Evolutionary conservation across 2,113 vertebrate species (phyloP).

Genomic region (Rhynchomys soricoides): DNA sequence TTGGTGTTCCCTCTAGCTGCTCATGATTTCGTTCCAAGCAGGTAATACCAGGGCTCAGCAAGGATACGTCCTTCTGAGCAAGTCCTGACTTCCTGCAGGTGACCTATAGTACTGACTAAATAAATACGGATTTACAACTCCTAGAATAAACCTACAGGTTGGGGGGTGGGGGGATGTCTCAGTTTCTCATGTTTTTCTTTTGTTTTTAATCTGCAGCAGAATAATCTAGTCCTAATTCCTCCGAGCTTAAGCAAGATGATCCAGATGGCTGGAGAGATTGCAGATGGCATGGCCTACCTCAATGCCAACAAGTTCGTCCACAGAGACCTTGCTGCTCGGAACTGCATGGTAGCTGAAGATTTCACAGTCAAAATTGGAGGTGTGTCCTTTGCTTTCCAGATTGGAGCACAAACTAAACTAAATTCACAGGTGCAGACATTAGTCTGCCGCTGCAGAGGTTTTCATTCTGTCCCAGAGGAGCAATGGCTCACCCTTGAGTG

Average conservation of each 20-base stretch:
- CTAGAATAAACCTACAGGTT: background rate
- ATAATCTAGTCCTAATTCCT: slow-evolving; percentile 89
- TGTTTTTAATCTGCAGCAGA: slow-evolving; percentile 84
- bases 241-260: slow-evolving; percentile 99
- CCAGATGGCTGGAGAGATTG: slow-evolving; percentile 99
- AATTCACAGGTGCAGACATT: accelerated
- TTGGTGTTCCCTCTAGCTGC: background rate
- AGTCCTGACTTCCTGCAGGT: background rate
- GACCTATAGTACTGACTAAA: background rate
- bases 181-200: background rate
- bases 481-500: background rate
- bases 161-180: background rate
- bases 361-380: slow-evolving; percentile 99
- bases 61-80: background rate
- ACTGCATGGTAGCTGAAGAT: slow-evolving; percentile 99
- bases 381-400: slow-evolving; percentile 70
- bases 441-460: background rate
- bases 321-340: slow-evolving; percentile 96
- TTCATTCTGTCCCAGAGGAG: accelerated
- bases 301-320: slow-evolving; percentile 99
- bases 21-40: background rate
- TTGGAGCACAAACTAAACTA: background rate
- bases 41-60: background rate
- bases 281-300: slow-evolving; percentile 98
- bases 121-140: background rate